phyloP scores from a whole-genome alignment of 2,113 vertebrate genomes.

The Paradisaea rubra region DNA sequence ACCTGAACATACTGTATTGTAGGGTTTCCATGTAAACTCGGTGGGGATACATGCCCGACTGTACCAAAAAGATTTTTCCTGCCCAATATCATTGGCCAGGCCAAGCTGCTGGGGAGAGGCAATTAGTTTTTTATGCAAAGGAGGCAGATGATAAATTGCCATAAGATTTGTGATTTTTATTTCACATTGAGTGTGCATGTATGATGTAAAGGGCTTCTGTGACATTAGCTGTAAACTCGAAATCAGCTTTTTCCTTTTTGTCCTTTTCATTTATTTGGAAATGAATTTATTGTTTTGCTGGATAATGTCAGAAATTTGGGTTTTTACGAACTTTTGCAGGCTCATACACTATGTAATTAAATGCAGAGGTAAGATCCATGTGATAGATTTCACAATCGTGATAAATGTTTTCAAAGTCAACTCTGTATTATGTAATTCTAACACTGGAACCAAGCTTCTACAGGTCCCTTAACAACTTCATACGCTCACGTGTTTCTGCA shows the following conservation, averaged over 20 bases:
- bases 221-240: neutral
- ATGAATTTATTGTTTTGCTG: neutral
- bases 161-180: neutral
- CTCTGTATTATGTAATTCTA: neutral
- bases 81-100: neutral
- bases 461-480: neutral
- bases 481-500: neutral
- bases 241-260: neutral
- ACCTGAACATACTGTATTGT: neutral
- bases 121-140: neutral
- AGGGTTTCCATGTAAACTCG: neutral
- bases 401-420: neutral
- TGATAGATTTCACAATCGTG: neutral
- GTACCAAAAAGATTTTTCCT: neutral
- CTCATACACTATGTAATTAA: neutral
- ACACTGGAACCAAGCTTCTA: neutral
- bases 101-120: neutral
- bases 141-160: neutral
- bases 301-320: neutral
- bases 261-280: neutral
- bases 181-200: neutral
- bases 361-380: neutral
- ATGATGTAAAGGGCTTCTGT: neutral
- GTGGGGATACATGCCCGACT: rapidly evolving
- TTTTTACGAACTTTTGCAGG: neutral